These are phyloP conservation scores for Apostichopus japonicus DNA, from an alignment of 35 echinoderm and acorn worm species.

Conservation along the genomic window DNA sequence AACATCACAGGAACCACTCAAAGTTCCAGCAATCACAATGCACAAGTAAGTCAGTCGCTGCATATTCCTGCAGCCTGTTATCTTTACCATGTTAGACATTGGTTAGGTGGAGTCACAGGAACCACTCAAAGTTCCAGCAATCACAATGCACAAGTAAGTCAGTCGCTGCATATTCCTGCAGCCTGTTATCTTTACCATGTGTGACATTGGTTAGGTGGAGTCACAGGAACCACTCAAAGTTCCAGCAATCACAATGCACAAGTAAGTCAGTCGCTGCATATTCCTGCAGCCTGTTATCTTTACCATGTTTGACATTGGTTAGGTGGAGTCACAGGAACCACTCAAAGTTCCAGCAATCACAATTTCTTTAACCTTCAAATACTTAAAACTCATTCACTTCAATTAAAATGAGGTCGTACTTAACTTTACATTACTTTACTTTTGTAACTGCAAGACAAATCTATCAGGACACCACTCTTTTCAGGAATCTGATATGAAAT, in stretches of 20 bases:
- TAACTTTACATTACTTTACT: no score
- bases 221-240: constrained; percentile 71
- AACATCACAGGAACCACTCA: constrained; percentile 57
- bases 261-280: constrained; percentile 35
- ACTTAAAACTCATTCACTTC: no score
- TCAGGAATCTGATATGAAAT: no score
- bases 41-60: constrained; percentile 59
- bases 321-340: constrained; percentile 24
- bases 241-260: constrained; percentile 76
- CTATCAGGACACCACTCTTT: no score
- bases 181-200: background rate
- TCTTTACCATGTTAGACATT: no score
- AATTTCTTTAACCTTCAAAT: background rate
- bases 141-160: constrained; percentile 78
- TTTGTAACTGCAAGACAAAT: no score
- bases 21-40: constrained; percentile 77
- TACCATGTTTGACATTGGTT: no score
- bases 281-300: background rate
- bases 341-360: constrained; percentile 79
- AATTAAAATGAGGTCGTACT: no score
- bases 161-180: background rate
- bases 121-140: constrained; percentile 77
- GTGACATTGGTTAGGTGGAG: no score
- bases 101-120: no score
- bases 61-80: background rate